A percentile compares a stretch with the other conserved stretches of the same genome.
Conservation (phyloP, 2,797 vertebrate genomes). For the Glyptemys insculpta region DNA sequence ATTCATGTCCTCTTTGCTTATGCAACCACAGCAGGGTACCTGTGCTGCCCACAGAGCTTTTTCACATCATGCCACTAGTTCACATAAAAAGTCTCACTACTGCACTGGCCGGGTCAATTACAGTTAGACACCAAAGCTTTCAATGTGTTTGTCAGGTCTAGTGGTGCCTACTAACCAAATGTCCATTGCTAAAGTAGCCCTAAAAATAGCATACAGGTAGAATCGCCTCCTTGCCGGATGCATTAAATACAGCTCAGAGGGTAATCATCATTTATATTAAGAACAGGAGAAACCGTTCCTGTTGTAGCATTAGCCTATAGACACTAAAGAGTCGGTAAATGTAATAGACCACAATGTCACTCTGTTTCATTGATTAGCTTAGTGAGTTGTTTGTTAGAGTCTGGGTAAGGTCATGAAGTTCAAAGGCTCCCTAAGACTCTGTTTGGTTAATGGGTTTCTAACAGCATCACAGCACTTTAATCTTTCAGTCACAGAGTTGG, state of each 20-base stretch:
- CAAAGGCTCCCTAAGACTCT: slow-evolving; percentile 53
- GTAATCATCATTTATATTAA: neutral
- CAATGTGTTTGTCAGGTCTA: slow-evolving; percentile 18
- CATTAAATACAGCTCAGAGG: neutral
- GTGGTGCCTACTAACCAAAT: slow-evolving; percentile 2
- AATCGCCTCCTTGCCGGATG: neutral
- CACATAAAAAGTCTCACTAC: slow-evolving; percentile 30
- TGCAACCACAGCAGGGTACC: neutral
- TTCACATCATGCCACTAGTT: neutral
- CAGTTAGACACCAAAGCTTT: neutral
- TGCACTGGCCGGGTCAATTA: neutral
- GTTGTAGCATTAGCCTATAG: neutral
- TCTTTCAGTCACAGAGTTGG: slow-evolving; percentile 24
- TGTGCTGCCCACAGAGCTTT: neutral
- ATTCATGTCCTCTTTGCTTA: slow-evolving; percentile 30
- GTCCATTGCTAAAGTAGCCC: neutral
- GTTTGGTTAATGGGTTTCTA: slow-evolving; percentile 62
- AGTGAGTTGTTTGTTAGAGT: slow-evolving; percentile 42
- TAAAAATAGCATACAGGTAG: neutral
- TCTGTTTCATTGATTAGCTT: slow-evolving; percentile 53
- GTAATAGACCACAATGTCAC: neutral
- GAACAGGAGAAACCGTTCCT: neutral
- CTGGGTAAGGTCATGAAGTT: slow-evolving; percentile 33
- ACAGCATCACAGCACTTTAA: neutral
- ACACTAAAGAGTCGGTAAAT: neutral